A percentile compares a stretch with the other conserved stretches of the same genome.
phyloP scores from a whole-genome alignment of 2,113 vertebrate genomes.

The Tragelaphus imberbis region DNA sequence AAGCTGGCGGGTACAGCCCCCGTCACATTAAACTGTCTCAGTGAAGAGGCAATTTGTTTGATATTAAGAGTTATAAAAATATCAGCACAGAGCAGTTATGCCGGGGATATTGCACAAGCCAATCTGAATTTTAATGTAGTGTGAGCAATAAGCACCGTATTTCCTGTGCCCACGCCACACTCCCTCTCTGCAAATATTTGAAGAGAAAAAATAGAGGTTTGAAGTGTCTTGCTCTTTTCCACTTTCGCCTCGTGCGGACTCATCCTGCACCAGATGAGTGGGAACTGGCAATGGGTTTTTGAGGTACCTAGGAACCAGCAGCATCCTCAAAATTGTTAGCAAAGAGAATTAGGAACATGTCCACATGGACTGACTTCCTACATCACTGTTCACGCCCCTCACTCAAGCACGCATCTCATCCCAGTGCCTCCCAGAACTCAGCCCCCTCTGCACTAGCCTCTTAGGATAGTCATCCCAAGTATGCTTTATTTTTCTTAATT shows the following conservation, averaged over 20 bases:
- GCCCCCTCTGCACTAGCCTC: not conserved
- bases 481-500: not conserved
- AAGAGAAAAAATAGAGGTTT: constrained; percentile 42
- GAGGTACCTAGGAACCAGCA: not conserved
- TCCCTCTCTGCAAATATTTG: constrained; percentile 64
- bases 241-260: not conserved
- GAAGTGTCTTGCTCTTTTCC: not conserved
- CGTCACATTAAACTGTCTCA: constrained; percentile 72
- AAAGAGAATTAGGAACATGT: not conserved
- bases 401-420: not conserved
- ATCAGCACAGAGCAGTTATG: constrained; percentile 63
- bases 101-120: constrained; percentile 59
- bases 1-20: constrained; percentile 64
- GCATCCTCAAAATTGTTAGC: not conserved
- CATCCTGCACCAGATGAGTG: not conserved
- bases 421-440: not conserved
- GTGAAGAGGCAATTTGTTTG: constrained; percentile 75
- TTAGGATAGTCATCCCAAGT: not conserved
- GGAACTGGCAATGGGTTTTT: not conserved
- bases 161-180: not conserved
- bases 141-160: constrained; percentile 63
- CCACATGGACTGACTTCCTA: not conserved
- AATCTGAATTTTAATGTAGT: constrained; percentile 75
- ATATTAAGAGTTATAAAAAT: constrained; percentile 77
- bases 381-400: fast-evolving